Base-by-base conservation (phyloP, 2,888 invertebrate genomes). In the Diplolepis rosae region DNA sequence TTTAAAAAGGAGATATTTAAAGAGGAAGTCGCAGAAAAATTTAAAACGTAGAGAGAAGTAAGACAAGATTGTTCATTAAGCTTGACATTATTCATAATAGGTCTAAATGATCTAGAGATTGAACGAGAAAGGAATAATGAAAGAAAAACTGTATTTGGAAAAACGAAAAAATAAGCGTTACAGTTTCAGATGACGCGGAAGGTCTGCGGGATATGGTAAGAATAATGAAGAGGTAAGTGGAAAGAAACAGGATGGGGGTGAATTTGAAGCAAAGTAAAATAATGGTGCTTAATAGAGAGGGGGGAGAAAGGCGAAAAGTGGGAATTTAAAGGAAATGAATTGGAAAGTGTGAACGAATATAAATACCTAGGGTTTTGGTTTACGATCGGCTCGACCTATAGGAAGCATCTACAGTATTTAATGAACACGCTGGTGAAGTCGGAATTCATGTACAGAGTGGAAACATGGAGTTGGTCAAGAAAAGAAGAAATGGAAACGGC, bases 341-440 rank as follows among this genome's bases (percentile, higher is more conserved):
- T 73, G 13, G 66, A 71, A 28, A 32, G 66, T 24, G 73, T 75
- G 13, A 56, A n/a, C n/a, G n/a, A n/a, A n/a, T n/a, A n/a, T n/a
- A n/a, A n/a, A n/a, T 73, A 75, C 68, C 35, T 75, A 13, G 75
- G 71, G 15, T 71, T 52, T 13, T 69, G 67, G 65, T 75, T 71
- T 32, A 52, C 66, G 3, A 42, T 54, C 0, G 65, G 66, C 45
- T 67, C 69, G 35, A 24, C 32, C 18, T 32, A 32, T 13, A 54
- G 54, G 13, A 61, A n/a, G 9, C 75, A 75, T n/a, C 18, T 69
- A 22, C 9, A 32, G 13, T 22, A 4, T 15, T 18, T 45, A 18
- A 65, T 56, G 9, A 24, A 75, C 42, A 73, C 71, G 27, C 7
- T 73, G 39, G 71, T 66, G 0, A 73, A 52, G 24, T 9, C 70